Conservation (phyloP, 2,113 vertebrate species). For the Monopterus albus region DNA sequence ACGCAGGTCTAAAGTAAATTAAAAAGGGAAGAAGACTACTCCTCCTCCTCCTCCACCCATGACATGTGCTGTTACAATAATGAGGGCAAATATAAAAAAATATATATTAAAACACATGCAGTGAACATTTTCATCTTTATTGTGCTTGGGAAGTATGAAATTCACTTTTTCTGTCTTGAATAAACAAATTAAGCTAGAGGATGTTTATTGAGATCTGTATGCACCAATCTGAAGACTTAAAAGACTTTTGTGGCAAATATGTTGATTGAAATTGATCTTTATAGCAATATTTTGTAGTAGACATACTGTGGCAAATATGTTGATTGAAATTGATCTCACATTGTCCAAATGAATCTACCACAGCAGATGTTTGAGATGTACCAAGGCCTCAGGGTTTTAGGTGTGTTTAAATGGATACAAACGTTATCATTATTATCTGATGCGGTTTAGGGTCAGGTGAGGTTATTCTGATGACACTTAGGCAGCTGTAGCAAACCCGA, state of each 20-base stretch:
- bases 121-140: conserved; percentile 4
- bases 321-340: not conserved
- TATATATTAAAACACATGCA: not conserved
- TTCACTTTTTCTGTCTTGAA: not conserved
- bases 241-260: not conserved
- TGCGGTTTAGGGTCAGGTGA: conserved; percentile 1
- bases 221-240: not conserved
- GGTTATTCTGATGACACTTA: conserved; percentile 39
- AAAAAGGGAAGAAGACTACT: not conserved
- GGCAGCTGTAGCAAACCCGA: conserved; percentile 72
- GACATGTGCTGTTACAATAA: not conserved
- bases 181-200: not conserved
- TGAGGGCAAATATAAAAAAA: conserved; percentile 6
- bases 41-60: not conserved
- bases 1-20: conserved; percentile 11
- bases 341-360: too few species aligned
- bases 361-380: not conserved
- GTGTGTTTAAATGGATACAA: not conserved
- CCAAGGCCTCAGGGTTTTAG: not conserved
- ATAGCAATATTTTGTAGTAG: too few species aligned
- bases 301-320: not conserved
- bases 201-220: not conserved
- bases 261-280: not conserved
- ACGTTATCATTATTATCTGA: conserved; percentile 1
- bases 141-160: not conserved